These are phyloP conservation scores for Xiphydria camelus DNA, from an alignment of 2,888 invertebrate genomes.

Conservation along the genomic window DNA sequence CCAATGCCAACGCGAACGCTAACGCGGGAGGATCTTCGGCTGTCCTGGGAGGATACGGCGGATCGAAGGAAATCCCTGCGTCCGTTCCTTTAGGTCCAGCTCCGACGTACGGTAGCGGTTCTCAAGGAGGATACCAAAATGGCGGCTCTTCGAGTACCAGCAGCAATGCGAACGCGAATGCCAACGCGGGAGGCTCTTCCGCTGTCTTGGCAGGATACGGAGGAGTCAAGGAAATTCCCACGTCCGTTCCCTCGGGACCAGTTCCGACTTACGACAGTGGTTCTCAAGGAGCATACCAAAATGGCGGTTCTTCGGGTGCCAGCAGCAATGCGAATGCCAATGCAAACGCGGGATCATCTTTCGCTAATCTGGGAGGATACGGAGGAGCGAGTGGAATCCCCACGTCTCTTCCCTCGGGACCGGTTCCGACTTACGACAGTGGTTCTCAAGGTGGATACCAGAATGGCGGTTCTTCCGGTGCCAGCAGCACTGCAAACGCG, in stretches of 20 bases:
- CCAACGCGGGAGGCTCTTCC: constrained; percentile 4
- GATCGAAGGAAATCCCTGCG: not conserved
- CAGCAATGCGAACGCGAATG: constrained; percentile 16
- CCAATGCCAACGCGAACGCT: constrained; percentile 19
- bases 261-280: not conserved
- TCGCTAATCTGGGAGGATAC: not conserved
- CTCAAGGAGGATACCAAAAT: not conserved
- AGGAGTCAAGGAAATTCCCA: not conserved
- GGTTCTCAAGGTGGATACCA: not conserved
- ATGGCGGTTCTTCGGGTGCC: not conserved
- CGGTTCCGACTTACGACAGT: not conserved
- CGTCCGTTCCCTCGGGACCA: not conserved
- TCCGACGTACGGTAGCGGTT: constrained; percentile 1
- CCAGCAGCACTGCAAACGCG: constrained; percentile 13
- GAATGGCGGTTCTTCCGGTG: not conserved
- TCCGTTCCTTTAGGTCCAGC: not conserved
- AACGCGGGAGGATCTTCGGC: not conserved
- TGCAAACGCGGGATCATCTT: constrained; percentile 6
- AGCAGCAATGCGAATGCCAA: constrained; percentile 9
- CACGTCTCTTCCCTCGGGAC: not conserved
- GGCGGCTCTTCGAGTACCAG: constrained; percentile 7
- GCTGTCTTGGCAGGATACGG: not conserved
- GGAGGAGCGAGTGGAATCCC: constrained; percentile 1
- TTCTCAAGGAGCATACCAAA: not conserved
- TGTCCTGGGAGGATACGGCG: constrained; percentile 5